Evolutionary conservation across 2,888 invertebrate species (phyloP).

Genomic region (Pachydiplax longipennis): DNA sequence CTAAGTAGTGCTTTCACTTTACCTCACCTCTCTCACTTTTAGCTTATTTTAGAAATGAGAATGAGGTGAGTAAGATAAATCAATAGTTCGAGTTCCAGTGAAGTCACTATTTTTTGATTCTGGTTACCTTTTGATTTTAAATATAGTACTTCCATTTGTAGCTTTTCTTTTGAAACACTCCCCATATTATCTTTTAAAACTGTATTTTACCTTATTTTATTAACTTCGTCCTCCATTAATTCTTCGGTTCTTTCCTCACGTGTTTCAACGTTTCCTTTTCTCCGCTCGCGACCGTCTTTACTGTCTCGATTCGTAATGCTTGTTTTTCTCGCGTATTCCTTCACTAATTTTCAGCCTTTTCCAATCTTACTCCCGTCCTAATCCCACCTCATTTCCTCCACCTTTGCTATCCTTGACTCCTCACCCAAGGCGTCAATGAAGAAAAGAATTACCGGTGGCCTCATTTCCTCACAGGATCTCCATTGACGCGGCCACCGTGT

Average conservation of each 20-base stretch:
- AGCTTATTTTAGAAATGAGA: no score
- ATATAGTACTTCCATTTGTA: no score
- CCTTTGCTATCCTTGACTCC: not conserved
- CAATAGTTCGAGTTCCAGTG: no score
- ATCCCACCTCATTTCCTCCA: not conserved
- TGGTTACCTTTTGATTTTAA: no score
- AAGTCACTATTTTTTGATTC: no score
- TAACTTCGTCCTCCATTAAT: not conserved
- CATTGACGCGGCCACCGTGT: not conserved
- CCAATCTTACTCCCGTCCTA: not conserved
- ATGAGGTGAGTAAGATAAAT: no score
- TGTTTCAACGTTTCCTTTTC: not conserved
- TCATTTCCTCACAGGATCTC: not conserved
- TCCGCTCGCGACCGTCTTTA: not conserved
- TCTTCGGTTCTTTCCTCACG: not conserved
- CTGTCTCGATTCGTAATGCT: not conserved
- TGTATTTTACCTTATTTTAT: not conserved
- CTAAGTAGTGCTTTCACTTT: no score
- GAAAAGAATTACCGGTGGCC: constrained; percentile 19
- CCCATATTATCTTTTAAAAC: not conserved
- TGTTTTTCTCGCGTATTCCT: not conserved
- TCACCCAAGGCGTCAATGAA: not conserved
- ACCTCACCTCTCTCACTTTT: no score
- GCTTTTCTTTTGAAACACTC: no score
- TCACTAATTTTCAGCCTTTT: not conserved